Conservation (phyloP, 92 coral and sea anemone species). For the Epizoanthus scotinus region DNA sequence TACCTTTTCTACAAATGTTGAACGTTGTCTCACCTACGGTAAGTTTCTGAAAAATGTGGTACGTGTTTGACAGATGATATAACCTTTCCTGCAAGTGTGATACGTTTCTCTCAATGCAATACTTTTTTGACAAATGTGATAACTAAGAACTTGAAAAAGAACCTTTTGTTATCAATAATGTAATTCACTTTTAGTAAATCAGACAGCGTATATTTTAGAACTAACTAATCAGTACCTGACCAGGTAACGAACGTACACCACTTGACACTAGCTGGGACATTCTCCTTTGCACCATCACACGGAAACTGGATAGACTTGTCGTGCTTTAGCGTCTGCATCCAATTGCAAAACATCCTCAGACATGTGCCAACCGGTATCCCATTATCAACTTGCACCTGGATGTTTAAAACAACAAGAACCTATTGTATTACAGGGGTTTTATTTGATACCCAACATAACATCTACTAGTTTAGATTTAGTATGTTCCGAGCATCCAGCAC, state of each 20-base stretch:
- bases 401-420: background rate
- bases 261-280: constrained; percentile 24
- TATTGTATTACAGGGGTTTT: background rate
- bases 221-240: constrained; percentile 63
- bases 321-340: constrained; percentile 69
- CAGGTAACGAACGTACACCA: constrained; percentile 84
- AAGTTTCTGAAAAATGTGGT: too few relatives aligned
- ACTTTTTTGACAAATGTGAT: too few relatives aligned
- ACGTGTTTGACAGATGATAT: too few relatives aligned
- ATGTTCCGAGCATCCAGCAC: too few relatives aligned
- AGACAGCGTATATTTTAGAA: too few relatives aligned
- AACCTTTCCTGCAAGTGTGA: too few relatives aligned
- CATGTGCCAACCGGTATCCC: constrained; percentile 86
- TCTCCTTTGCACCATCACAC: constrained; percentile 44
- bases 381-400: constrained; percentile 71
- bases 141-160: background rate
- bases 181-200: background rate
- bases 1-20: too few relatives aligned
- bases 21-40: too few relatives aligned
- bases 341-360: constrained; percentile 70
- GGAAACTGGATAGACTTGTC: constrained; percentile 63
- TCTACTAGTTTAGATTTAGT: too few relatives aligned
- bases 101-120: too few relatives aligned
- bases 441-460: too few relatives aligned
- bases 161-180: background rate